Evolutionary conservation across 2,113 vertebrate genomes (phyloP).

Genomic region (Myodes glareolus): DNA sequence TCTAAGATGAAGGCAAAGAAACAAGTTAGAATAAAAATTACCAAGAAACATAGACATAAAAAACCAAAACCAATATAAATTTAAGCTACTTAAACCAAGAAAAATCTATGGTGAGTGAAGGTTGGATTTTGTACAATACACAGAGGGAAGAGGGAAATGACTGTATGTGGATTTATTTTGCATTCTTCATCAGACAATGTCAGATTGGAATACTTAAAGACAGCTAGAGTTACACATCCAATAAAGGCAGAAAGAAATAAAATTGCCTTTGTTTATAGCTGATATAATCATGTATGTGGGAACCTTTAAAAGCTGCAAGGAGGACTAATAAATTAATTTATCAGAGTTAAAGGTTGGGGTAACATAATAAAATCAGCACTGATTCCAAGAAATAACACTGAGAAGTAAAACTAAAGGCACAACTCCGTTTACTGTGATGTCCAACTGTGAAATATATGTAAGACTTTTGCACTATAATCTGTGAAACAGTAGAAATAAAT

Average conservation of each 20-base stretch:
- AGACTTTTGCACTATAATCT: background rate
- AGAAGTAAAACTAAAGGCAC: slow-evolving; percentile 11
- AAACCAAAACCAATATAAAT: slow-evolving; percentile 7
- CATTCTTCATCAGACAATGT: background rate
- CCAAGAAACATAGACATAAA: background rate
- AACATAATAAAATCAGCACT: background rate
- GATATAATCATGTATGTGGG: background rate
- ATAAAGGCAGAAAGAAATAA: slow-evolving; percentile 31
- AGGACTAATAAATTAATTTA: background rate
- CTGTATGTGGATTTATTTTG: background rate
- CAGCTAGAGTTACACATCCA: background rate
- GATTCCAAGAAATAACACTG: background rate
- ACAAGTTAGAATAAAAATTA: background rate
- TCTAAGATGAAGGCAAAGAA: background rate
- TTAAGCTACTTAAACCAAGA: background rate
- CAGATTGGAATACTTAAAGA: background rate
- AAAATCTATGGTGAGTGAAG: background rate
- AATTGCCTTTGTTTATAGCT: slow-evolving; percentile 4
- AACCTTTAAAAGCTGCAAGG: background rate
- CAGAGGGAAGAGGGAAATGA: background rate
- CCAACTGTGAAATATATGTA: background rate
- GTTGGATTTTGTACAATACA: background rate
- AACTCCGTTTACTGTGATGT: background rate
- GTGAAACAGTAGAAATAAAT: slow-evolving; percentile 17
- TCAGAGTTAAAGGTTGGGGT: background rate